A percentile compares a stretch with the other conserved stretches of the same genome.
Evolutionary conservation across 1,140 invertebrate species (phyloP).

Genomic region (Popillia japonica): DNA sequence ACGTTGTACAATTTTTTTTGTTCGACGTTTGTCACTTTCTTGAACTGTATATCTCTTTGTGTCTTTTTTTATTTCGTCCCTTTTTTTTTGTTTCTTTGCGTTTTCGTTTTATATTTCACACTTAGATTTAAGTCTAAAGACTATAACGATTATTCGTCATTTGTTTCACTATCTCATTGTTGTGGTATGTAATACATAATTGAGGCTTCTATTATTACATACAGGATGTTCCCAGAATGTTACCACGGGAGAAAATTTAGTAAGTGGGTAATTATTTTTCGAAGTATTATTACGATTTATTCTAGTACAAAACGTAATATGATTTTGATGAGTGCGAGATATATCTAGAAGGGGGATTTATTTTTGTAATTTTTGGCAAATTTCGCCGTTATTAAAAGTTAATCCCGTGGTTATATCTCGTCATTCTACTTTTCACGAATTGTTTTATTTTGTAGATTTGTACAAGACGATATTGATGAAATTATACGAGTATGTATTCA

Average conservation of each 20-base stretch:
- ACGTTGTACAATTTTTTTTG: conserved; percentile 32
- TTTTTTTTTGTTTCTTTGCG: not conserved
- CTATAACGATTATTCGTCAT: conserved; percentile 11
- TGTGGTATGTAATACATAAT: conserved; percentile 19
- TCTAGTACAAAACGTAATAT: not conserved
- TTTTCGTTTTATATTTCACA: conserved; percentile 3
- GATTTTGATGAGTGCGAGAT: not conserved
- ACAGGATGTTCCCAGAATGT: conserved; percentile 16
- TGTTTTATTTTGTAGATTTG: conserved; percentile 1
- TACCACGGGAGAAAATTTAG: not conserved
- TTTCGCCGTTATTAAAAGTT: too few species aligned
- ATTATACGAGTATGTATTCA: not conserved
- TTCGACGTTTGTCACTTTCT: conserved; percentile 9
- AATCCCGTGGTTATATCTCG: too few species aligned
- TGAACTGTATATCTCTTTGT: conserved; percentile 20
- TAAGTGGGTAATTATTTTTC: not conserved
- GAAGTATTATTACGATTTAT: not conserved
- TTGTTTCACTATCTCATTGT: conserved; percentile 19
- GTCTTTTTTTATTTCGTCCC: not conserved
- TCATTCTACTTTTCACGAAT: not conserved
- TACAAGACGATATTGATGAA: not conserved
- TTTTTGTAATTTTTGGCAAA: too few species aligned
- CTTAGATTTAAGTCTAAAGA: conserved; percentile 22
- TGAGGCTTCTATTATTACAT: conserved; percentile 12
- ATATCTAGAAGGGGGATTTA: too few species aligned